phyloP scores from a whole-genome alignment of 2,888 invertebrate species.

The Magallana nippona region DNA sequence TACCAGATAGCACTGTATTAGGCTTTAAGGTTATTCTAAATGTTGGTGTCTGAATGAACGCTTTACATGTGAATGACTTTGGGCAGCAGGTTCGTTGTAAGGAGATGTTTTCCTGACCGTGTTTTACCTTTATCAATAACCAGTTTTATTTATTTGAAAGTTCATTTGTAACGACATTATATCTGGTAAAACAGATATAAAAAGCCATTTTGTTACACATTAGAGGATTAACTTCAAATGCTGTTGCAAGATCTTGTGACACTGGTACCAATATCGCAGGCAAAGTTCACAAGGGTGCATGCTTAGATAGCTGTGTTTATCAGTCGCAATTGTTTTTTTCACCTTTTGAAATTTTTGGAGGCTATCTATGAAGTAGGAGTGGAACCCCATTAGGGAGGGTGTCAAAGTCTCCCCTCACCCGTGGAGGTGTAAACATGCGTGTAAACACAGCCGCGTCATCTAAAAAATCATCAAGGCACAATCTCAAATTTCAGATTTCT shows the following conservation, averaged over 20 bases:
- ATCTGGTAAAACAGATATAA: not conserved
- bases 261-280: not conserved
- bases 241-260: not conserved
- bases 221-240: slow-evolving; percentile 8
- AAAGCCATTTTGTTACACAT: slow-evolving; percentile 18
- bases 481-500: slow-evolving; percentile 17
- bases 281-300: not conserved
- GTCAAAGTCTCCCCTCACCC: not conserved
- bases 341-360: not conserved
- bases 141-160: slow-evolving; percentile 3
- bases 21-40: not conserved
- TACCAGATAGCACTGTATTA: too few species aligned
- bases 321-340: not conserved
- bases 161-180: not conserved
- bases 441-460: not conserved
- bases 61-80: not conserved
- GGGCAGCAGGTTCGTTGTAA: not conserved
- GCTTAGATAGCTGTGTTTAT: not conserved
- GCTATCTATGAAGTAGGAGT: not conserved
- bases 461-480: not conserved
- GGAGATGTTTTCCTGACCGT: slow-evolving; percentile 32
- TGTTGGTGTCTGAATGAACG: not conserved
- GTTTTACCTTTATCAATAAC: slow-evolving; percentile 8
- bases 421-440: not conserved
- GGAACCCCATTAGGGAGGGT: not conserved